Evolutionary conservation across 2,888 invertebrate species (phyloP).

Genomic region (Brachyopa scutellaris): DNA sequence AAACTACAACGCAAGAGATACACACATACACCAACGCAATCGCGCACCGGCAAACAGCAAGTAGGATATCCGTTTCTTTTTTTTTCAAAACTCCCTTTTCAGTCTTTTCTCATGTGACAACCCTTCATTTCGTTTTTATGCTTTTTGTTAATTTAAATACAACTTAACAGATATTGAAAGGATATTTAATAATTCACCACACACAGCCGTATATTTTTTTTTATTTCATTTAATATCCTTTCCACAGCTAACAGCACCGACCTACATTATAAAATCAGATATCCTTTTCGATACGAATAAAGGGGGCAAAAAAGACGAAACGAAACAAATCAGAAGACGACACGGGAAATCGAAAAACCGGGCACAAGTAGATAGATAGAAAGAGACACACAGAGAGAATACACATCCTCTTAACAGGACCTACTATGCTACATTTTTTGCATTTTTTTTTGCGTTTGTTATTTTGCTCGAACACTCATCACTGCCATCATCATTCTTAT

Average conservation of each 20-base stretch:
- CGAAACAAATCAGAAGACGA: constrained; percentile 45
- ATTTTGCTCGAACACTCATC: constrained; percentile 10
- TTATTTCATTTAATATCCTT: constrained; percentile 26
- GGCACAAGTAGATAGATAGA: constrained; percentile 44
- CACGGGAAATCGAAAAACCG: constrained; percentile 59
- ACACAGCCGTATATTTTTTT: not conserved
- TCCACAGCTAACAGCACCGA: constrained; percentile 32
- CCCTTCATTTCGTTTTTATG: not conserved
- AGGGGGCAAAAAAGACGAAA: not conserved
- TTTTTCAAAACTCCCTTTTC: not conserved
- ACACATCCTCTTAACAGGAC: constrained; percentile 55
- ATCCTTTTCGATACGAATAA: constrained; percentile 34
- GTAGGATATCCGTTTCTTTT: not conserved
- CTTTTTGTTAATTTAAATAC: not conserved
- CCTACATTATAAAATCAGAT: constrained; percentile 71
- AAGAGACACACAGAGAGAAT: constrained; percentile 11
- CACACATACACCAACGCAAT: constrained; percentile 10
- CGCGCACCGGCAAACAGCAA: constrained; percentile 28
- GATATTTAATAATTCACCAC: constrained; percentile 7
- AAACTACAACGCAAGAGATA: not conserved
- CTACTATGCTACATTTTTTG: constrained; percentile 61
- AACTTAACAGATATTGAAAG: constrained; percentile 24
- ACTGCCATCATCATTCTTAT: constrained; percentile 32
- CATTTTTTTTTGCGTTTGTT: constrained; percentile 3
- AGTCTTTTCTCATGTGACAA: not conserved